These are phyloP conservation scores for Synergus itoensis DNA, from an alignment of 2,888 invertebrate species.

Conservation along the genomic window DNA sequence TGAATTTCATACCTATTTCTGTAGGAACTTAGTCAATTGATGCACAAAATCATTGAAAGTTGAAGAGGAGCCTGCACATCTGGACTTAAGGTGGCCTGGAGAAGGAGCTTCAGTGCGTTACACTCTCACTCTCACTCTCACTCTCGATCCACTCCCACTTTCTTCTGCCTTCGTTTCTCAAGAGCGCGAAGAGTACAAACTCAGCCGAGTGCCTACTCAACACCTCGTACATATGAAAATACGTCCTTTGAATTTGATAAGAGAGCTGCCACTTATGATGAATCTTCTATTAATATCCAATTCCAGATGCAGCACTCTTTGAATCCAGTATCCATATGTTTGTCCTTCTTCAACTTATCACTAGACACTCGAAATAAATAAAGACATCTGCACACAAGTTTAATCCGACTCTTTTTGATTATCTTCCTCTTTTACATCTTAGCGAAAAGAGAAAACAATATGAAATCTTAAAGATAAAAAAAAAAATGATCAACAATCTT, in stretches of 20 bases:
- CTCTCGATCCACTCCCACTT: conserved; percentile 68
- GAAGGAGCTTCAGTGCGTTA: conserved; percentile 40
- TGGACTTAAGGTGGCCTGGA: not conserved
- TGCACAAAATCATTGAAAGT: conserved; percentile 6
- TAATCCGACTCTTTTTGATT: not conserved
- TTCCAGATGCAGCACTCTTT: not conserved
- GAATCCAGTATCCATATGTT: conserved; percentile 4
- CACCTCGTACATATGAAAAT: not conserved
- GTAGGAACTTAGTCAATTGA: not conserved
- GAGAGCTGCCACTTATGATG: not conserved
- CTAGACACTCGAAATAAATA: not conserved
- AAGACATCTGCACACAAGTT: not conserved
- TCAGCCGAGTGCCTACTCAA: not conserved
- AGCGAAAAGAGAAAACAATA: not conserved
- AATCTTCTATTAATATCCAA: not conserved
- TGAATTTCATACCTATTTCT: not conserved
- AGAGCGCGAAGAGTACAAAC: conserved; percentile 50
- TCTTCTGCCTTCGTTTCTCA: conserved; percentile 59
- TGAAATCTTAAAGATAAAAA: not conserved
- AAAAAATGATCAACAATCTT: too few species aligned
- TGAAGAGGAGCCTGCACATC: not conserved
- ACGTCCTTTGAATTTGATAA: not conserved
- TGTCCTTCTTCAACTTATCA: not conserved
- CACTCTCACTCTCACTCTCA: conserved; percentile 67
- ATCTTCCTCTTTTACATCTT: not conserved